These are phyloP conservation scores for Chalcis sispes DNA, from an alignment of 2,888 invertebrate genomes.

Conservation along the genomic window DNA sequence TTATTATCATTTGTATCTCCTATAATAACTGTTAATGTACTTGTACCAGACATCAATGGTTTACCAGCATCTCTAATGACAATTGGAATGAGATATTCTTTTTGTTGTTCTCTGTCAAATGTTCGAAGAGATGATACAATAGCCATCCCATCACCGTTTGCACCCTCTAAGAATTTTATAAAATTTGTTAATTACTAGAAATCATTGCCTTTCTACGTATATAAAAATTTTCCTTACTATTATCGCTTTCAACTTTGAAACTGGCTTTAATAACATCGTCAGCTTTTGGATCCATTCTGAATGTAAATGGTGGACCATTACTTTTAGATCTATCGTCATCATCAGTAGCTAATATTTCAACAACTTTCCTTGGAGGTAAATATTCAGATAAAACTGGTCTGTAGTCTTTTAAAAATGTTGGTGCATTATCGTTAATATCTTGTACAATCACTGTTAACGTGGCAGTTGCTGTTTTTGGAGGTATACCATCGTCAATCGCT, in stretches of 20 bases:
- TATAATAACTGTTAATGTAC: constrained; percentile 96
- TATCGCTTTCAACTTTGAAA: constrained; percentile 97
- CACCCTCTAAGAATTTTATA: constrained; percentile 86
- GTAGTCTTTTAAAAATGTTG: constrained; percentile 94
- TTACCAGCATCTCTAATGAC: constrained; percentile 98
- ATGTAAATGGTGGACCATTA: constrained; percentile 97
- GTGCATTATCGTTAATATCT: constrained; percentile 96
- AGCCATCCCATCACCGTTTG: constrained; percentile 98
- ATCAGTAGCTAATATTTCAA: constrained; percentile 94
- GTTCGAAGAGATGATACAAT: constrained; percentile 95
- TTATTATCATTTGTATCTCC: constrained; percentile 99
- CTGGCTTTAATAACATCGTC: constrained; percentile 95
- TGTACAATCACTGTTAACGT: constrained; percentile 95
- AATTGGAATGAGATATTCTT: constrained; percentile 97
- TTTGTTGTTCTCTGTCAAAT: constrained; percentile 96
- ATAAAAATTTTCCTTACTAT: constrained; percentile 81
- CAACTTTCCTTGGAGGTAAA: constrained; percentile 92
- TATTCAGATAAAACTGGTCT: constrained; percentile 95
- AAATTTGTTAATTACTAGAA: constrained; percentile 8
- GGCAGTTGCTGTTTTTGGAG: constrained; percentile 95
- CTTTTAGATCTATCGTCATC: constrained; percentile 96
- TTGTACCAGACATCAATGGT: constrained; percentile 97
- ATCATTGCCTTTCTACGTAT: neutral
- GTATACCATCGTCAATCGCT: constrained; percentile 95
- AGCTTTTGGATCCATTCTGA: constrained; percentile 94